A percentile compares a stretch with the other conserved stretches of the same genome.
These are phyloP conservation scores for Synanthedon tipuliformis DNA, from an alignment of 2,888 invertebrate species.

Conservation along the genomic window DNA sequence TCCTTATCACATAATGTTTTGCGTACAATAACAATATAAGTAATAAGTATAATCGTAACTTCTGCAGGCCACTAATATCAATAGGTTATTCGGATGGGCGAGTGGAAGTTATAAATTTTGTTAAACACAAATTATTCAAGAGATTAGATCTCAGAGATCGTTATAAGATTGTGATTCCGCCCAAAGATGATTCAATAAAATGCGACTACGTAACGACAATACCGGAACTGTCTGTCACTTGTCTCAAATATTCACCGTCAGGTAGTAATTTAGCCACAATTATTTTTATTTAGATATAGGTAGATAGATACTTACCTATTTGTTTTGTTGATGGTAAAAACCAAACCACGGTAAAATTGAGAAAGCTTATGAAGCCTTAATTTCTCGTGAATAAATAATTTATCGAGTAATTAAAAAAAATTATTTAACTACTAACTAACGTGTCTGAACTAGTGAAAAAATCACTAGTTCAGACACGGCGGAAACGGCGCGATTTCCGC, in stretches of 20 bases:
- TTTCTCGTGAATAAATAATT: too few species aligned
- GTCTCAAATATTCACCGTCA: constrained; percentile 68
- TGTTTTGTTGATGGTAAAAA: too few species aligned
- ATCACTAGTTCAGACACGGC: too few species aligned
- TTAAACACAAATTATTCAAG: constrained; percentile 31
- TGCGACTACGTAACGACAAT: constrained; percentile 25
- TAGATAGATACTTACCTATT: too few species aligned
- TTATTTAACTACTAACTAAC: too few species aligned
- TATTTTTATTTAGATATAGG: background rate
- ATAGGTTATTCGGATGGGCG: constrained; percentile 60
- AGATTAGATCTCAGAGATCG: constrained; percentile 35
- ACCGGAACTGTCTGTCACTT: constrained; percentile 41
- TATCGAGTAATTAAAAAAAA: too few species aligned
- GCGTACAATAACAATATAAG: constrained; percentile 1
- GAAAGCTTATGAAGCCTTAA: too few species aligned
- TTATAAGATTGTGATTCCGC: constrained; percentile 36
- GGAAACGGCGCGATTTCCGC: too few species aligned
- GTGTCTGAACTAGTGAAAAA: too few species aligned
- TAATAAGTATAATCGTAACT: background rate
- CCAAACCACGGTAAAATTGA: too few species aligned
- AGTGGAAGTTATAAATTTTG: constrained; percentile 54
- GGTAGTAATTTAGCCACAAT: constrained; percentile 47
- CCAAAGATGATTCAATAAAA: constrained; percentile 41
- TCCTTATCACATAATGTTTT: background rate
- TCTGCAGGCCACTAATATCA: constrained; percentile 50